Conservation (phyloP, 2,113 vertebrate species). For the Pitta sordida region DNA sequence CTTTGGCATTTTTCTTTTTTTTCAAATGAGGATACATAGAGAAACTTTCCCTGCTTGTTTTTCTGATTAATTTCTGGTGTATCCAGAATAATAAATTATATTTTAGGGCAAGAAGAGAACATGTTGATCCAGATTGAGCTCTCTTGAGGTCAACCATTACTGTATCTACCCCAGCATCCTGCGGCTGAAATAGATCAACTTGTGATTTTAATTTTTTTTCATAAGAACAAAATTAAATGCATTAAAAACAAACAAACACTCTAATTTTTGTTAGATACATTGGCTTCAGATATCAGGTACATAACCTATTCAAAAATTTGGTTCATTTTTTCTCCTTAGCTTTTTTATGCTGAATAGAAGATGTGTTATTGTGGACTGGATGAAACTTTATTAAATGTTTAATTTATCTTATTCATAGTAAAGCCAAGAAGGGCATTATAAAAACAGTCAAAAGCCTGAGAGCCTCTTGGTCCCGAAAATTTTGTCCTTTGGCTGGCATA, state of each 20-base stretch:
- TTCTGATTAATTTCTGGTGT: not conserved
- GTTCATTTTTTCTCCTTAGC: not conserved
- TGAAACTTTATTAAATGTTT: not conserved
- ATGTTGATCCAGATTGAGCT: not conserved
- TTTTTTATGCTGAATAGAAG: not conserved
- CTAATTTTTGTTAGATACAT: not conserved
- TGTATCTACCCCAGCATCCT: not conserved
- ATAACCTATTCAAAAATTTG: not conserved
- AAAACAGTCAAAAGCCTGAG: not conserved
- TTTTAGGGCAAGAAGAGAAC: not conserved
- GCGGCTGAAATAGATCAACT: not conserved
- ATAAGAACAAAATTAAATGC: not conserved
- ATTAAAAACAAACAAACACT: not conserved
- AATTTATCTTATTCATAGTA: not conserved
- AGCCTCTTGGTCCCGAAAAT: not conserved
- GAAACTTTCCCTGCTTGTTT: not conserved
- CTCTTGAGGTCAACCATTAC: not conserved
- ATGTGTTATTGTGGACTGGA: not conserved
- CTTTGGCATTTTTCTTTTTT: not conserved
- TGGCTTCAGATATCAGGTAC: not conserved
- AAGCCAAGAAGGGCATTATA: not conserved
- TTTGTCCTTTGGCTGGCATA: not conserved
- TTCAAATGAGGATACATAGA: not conserved
- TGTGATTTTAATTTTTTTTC: not conserved
- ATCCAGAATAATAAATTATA: not conserved